These are phyloP conservation scores for Drosophila erecta DNA, from an alignment of 1,140 invertebrate genomes.

Conservation along the genomic window DNA sequence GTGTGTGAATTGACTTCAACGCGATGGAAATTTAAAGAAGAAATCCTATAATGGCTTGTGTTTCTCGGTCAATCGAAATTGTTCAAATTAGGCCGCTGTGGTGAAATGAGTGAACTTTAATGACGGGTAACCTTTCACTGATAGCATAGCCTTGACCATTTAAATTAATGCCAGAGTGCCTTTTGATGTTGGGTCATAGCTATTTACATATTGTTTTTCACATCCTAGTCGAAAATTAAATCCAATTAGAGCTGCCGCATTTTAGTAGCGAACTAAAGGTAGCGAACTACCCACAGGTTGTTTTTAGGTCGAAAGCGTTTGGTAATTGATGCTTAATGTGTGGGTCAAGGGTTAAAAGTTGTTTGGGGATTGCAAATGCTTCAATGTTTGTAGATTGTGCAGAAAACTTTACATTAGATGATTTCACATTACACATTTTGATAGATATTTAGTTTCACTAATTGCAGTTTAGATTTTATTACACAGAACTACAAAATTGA, in stretches of 20 bases:
- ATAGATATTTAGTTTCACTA: background rate
- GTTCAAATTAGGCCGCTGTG: background rate
- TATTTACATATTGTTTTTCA: slow-evolving; percentile 44
- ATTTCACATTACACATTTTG: background rate
- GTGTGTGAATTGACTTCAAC: slow-evolving; percentile 59
- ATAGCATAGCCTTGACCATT: slow-evolving; percentile 36
- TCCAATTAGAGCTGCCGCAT: slow-evolving; percentile 59
- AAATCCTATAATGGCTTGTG: slow-evolving; percentile 19
- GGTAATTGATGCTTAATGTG: slow-evolving; percentile 32
- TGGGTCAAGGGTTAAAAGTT: slow-evolving; percentile 8
- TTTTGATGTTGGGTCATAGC: slow-evolving; percentile 26
- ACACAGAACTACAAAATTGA: no score
- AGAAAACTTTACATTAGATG: slow-evolving; percentile 7
- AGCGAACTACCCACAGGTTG: slow-evolving; percentile 16
- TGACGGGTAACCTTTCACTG: slow-evolving; percentile 1
- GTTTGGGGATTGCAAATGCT: slow-evolving; percentile 63
- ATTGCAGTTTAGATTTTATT: no score
- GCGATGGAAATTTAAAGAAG: slow-evolving; percentile 56
- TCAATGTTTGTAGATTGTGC: slow-evolving; percentile 31
- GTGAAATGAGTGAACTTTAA: background rate
- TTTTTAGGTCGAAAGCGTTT: slow-evolving; percentile 25
- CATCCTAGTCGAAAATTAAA: slow-evolving; percentile 49
- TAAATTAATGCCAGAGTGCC: slow-evolving; percentile 33
- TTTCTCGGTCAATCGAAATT: background rate
- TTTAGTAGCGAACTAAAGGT: background rate